Conservation (phyloP, 1,140 invertebrate genomes). For the Drosophila azteca region DNA sequence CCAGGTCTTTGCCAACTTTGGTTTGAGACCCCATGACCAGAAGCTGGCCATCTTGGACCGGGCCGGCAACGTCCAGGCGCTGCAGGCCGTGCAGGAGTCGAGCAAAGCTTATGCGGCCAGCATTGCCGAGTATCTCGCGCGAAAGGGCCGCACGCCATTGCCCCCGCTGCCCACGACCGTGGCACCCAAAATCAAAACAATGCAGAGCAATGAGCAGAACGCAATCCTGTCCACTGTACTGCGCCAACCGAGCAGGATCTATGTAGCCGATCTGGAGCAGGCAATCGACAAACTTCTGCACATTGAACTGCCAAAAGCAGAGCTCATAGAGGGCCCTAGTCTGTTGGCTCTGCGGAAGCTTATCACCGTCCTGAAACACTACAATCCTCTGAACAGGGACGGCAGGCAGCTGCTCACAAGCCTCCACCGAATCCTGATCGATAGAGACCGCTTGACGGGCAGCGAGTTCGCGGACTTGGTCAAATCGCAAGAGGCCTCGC, state of each 20-base stretch:
- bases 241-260: conserved; percentile 16
- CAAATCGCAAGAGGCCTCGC: conserved; percentile 1
- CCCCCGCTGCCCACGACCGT: conserved; percentile 3
- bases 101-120: conserved; percentile 18
- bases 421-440: conserved; percentile 8
- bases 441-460: conserved; percentile 2
- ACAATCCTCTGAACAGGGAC: conserved; percentile 43
- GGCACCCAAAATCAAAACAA: not conserved
- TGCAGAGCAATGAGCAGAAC: conserved; percentile 33
- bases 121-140: conserved; percentile 19
- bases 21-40: not conserved
- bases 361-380: conserved; percentile 22
- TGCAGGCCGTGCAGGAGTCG: not conserved
- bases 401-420: conserved; percentile 27
- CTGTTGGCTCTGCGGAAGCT: conserved; percentile 34
- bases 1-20: conserved; percentile 28
- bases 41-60: conserved; percentile 33
- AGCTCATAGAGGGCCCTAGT: conserved; percentile 12
- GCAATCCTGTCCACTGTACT: conserved; percentile 42
- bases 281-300: conserved; percentile 63
- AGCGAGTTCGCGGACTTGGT: conserved; percentile 10
- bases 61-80: not conserved
- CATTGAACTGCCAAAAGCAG: conserved; percentile 56
- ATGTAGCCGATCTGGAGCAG: conserved; percentile 61
- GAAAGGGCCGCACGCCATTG: not conserved